Evolutionary conservation across 64 coral and sea anemone species (phyloP).

Genomic region (Acropora yongei): DNA sequence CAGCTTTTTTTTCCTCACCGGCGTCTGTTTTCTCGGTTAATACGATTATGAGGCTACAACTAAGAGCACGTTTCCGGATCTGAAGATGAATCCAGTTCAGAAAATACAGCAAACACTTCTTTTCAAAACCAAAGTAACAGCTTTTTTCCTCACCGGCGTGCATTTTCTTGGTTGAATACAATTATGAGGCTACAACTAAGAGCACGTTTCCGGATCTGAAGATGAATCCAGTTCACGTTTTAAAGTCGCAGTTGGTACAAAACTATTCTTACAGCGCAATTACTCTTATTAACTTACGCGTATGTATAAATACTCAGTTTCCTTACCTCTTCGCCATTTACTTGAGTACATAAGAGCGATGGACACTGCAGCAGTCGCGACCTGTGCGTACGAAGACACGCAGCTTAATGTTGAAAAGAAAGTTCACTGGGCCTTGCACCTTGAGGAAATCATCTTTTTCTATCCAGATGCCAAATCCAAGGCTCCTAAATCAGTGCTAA

Average conservation of each 20-base stretch:
- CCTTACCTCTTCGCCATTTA: not conserved
- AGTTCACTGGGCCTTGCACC: conserved; percentile 21
- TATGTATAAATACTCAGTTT: not conserved
- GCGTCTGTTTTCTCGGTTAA: too few relatives aligned
- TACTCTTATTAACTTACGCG: not conserved
- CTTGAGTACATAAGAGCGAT: not conserved
- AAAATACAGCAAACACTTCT: too few relatives aligned
- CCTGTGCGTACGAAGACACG: not conserved
- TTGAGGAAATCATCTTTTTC: conserved; percentile 33
- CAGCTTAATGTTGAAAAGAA: not conserved
- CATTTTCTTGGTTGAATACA: too few relatives aligned
- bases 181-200: not conserved
- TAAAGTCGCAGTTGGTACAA: not conserved
- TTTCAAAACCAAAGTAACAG: too few relatives aligned
- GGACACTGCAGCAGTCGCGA: not conserved
- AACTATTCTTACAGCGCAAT: not conserved
- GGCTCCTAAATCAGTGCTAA: not conserved
- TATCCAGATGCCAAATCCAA: conserved; percentile 4
- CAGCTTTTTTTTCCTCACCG: too few relatives aligned
- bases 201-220: not conserved
- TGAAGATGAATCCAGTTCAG: too few relatives aligned
- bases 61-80: too few relatives aligned
- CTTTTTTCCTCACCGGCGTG: too few relatives aligned
- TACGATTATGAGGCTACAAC: too few relatives aligned
- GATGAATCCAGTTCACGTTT: not conserved